Evolutionary conservation across 2,888 invertebrate genomes (phyloP).

Genomic region (Ommatoiulus sabulosus): DNA sequence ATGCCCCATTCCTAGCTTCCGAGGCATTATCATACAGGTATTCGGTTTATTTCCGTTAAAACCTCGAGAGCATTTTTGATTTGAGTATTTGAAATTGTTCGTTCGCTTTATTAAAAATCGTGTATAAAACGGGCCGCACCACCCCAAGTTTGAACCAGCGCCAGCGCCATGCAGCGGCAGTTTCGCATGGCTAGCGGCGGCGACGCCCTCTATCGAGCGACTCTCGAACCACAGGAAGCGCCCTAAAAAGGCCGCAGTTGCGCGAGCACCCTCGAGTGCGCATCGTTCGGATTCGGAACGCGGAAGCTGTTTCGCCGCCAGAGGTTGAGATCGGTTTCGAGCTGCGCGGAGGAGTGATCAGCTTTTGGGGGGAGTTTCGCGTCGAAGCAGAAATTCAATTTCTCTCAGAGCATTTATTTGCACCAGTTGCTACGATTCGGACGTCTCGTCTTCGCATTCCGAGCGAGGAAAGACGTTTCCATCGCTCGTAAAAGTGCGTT

Average conservation of each 20-base stretch:
- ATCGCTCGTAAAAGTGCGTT: not conserved
- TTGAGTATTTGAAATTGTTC: too few relatives aligned
- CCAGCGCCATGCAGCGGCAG: too few relatives aligned
- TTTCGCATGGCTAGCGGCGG: not conserved
- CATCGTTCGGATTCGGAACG: not conserved
- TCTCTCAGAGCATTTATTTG: not conserved
- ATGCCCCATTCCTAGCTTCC: too few relatives aligned
- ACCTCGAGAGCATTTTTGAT: too few relatives aligned
- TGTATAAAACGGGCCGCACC: too few relatives aligned
- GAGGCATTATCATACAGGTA: too few relatives aligned
- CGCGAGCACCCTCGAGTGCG: not conserved
- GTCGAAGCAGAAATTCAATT: not conserved
- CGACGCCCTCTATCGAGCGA: not conserved
- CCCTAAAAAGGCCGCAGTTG: not conserved
- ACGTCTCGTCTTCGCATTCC: not conserved
- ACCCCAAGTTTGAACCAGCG: too few relatives aligned
- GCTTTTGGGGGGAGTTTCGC: not conserved
- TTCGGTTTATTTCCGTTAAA: too few relatives aligned
- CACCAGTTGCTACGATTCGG: slow-evolving; percentile 12
- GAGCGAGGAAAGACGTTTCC: not conserved
- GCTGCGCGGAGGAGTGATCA: not conserved
- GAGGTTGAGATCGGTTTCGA: not conserved
- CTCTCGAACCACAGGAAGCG: not conserved
- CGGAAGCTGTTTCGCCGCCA: not conserved
- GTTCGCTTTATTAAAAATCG: too few relatives aligned